phyloP scores from a whole-genome alignment of 2,797 vertebrate species.

The Hydrophis major region DNA sequence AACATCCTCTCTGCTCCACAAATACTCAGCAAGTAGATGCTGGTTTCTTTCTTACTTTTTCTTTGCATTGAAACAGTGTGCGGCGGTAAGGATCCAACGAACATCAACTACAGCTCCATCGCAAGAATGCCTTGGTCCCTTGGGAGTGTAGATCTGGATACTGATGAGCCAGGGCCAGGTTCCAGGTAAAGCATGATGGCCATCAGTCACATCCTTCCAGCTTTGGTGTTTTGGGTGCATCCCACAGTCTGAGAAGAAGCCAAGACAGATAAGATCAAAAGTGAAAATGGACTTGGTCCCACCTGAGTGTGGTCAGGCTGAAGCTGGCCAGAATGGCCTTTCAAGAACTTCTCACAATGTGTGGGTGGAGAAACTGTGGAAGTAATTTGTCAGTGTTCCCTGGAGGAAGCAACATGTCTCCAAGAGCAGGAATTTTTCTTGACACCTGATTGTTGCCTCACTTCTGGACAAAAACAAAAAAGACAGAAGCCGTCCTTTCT shows the following conservation, averaged over 20 bases:
- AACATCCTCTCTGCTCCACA: neutral
- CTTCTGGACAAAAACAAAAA: neutral
- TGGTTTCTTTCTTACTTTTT: neutral
- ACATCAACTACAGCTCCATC: constrained; percentile 28
- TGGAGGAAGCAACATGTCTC: neutral
- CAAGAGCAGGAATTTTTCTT: neutral
- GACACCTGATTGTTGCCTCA: neutral
- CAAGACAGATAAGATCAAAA: neutral
- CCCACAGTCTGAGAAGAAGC: neutral
- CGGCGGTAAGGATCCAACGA: constrained; percentile 40
- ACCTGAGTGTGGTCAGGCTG: neutral
- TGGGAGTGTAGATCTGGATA: constrained; percentile 16
- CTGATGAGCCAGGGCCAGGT: constrained; percentile 46
- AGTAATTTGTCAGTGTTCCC: neutral
- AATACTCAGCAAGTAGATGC: neutral
- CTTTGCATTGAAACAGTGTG: constrained; percentile 45
- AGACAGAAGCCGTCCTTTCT: neutral
- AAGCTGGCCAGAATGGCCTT: neutral
- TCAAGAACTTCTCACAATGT: neutral
- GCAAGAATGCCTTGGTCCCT: constrained; percentile 20
- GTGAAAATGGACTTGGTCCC: neutral
- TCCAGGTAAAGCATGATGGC: constrained; percentile 24
- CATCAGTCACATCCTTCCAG: neutral
- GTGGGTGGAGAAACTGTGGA: neutral
- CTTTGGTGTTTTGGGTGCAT: neutral